Evolutionary conservation across 1,140 invertebrate genomes (phyloP), one percentile per base, ranked within the genome.

Genomic region (Chrysoperla carnea): DNA sequence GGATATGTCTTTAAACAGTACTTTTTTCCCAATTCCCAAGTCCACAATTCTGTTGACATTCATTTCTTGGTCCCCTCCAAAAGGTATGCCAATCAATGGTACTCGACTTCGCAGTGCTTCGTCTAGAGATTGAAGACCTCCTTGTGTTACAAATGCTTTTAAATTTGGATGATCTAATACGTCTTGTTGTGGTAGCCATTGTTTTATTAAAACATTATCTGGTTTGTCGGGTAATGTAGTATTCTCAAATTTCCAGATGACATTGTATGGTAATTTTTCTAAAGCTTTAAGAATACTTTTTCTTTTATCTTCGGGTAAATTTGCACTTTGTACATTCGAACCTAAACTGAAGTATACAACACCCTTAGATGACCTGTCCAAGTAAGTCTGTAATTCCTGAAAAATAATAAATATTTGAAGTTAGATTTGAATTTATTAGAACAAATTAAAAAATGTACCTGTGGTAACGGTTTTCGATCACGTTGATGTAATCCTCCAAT

Each of bases 201-300:
- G 63, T 5, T 42, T 49, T 15, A 66, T 53, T 29, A 51, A 57
- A 8, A 74, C 61, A 49, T 73, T 73, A n/a, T 60, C 46, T 2
- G 61, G 53, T 37, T 56, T 47, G 27, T 50, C 52, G 6, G 49
- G 49, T 23, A 67, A 40, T 9, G 43, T 42, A 23, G 58, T 53
- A n/a, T 46, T 11, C 12, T 68, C 66, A 57, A 69, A 81, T 52
- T 81, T 81, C 76, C 73, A 78, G 0, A 81, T 47, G 1, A 81
- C 63, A 28, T 66, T 70, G 33, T 74, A 67, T 15, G 73, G 73
- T 0, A 81, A 48, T 8, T 57, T 55, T 3, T 46, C 55, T 27
- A 81, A 67, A 1, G 71, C 65, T 0, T 68, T 65, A 0, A 78
- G 9, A 37, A 79, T 56, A 7, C 55, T 58, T 1, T 64, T 47